These are phyloP conservation scores for Bucorvus abyssinicus DNA, from an alignment of 2,797 vertebrate species.

Conservation along the genomic window DNA sequence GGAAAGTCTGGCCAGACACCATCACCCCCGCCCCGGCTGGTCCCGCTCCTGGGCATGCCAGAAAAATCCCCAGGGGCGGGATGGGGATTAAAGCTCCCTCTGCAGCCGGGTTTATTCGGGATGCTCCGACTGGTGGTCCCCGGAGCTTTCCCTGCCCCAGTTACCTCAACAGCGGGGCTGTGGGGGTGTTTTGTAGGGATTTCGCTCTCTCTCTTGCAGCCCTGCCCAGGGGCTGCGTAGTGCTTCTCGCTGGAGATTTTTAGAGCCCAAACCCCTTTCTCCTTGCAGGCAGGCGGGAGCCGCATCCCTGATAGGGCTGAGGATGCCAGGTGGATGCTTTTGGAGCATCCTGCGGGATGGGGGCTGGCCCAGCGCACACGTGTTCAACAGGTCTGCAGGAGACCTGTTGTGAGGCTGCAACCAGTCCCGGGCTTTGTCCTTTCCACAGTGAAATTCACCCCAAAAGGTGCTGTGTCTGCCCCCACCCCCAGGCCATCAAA, in stretches of 20 bases:
- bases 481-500: fast-evolving
- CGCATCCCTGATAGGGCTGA: background rate
- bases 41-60: background rate
- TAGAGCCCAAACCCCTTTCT: background rate
- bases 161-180: background rate
- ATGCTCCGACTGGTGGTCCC: background rate
- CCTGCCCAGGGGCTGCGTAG: background rate
- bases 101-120: background rate
- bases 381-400: background rate
- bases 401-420: background rate
- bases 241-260: background rate
- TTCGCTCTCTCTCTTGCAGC: background rate
- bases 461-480: fast-evolving
- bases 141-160: background rate
- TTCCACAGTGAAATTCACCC: background rate
- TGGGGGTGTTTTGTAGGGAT: background rate
- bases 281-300: background rate
- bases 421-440: background rate
- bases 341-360: background rate
- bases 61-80: fast-evolving
- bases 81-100: background rate
- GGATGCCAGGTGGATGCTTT: background rate
- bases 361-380: fast-evolving
- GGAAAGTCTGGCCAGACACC: background rate
- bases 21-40: fast-evolving